Base-by-base conservation (phyloP, 2,888 invertebrate species). In the Calameuta filiformis region DNA sequence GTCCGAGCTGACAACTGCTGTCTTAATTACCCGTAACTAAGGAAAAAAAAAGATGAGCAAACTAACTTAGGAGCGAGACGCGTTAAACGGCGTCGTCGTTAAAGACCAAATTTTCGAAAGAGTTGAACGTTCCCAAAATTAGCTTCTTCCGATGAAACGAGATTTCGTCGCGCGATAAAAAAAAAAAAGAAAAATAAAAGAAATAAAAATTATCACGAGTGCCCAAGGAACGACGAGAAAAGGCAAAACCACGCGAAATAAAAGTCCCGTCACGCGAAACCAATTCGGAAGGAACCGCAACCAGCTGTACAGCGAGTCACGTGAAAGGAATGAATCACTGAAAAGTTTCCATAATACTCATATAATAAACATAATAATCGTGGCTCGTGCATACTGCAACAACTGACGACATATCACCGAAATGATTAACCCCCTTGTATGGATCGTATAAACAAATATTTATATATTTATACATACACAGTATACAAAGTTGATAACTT, bases 261-360 rank as follows among this genome's bases (percentile, higher is more conserved):
- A 23, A 56, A 56, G 56, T 56, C 23, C 56, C 23, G 56, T 56
- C 56, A 23, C 56, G 56, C 56, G 56, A 56, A 56, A 56, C 15
- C 56, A 56, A 56, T 56, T 71, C 31, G 71, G 33, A 71, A 56
- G 40, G 35, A 76, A 73, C 73, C 78, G 79, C 77, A 84, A 85
- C 82, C 82, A 84, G 84, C 85, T 85, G 85, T 85, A 83, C 79
- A 12, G 56, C 56, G 31, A 75, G 35, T 73, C 12, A 56, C 31
- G 31, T 68, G 81, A 69, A 77, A 75, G 73, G 81, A 75, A 84
- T 86, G 84, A 87, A 86, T 87, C 87, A 87, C 84, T 82, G 80
- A 87, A 87, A 87, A 87, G 80, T 87, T 87, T 87, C 87, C 86
- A 86, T 40, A 71, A 71, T 23, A 31, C 31, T 23, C 71, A 31